phyloP scores from a whole-genome alignment of 2,113 vertebrate genomes.

The Poeciliopsis occidentalis region DNA sequence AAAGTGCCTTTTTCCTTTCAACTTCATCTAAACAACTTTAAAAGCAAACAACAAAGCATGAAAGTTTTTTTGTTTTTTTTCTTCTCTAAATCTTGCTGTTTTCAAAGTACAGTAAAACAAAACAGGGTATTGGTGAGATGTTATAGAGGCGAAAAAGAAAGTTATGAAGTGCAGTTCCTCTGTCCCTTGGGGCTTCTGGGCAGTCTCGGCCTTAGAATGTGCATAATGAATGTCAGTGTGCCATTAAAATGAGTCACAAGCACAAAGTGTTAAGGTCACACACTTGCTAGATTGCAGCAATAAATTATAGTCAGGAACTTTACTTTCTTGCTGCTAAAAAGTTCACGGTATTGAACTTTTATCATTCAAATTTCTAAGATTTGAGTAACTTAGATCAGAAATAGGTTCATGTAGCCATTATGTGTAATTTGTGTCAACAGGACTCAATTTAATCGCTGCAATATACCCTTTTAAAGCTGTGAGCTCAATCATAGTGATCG shows the following conservation, averaged over 20 bases:
- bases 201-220: neutral
- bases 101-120: neutral
- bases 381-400: neutral
- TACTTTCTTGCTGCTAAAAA: neutral
- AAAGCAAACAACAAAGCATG: no score
- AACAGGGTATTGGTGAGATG: neutral
- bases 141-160: neutral
- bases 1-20: no score
- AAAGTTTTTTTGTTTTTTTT: no score
- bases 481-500: neutral
- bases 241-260: neutral
- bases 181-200: neutral
- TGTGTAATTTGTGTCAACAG: no score
- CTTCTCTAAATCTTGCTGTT: no score
- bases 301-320: neutral
- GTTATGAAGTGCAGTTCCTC: neutral
- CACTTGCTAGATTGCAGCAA: neutral
- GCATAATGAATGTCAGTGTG: slow-evolving; percentile 1
- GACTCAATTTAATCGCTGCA: neutral
- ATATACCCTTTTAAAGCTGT: neutral
- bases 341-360: neutral
- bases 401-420: no score
- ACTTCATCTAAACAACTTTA: no score
- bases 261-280: neutral
- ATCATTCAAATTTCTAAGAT: neutral